phyloP scores from a whole-genome alignment of 2,797 vertebrate species.

The Rhadinocentrus ornatus region DNA sequence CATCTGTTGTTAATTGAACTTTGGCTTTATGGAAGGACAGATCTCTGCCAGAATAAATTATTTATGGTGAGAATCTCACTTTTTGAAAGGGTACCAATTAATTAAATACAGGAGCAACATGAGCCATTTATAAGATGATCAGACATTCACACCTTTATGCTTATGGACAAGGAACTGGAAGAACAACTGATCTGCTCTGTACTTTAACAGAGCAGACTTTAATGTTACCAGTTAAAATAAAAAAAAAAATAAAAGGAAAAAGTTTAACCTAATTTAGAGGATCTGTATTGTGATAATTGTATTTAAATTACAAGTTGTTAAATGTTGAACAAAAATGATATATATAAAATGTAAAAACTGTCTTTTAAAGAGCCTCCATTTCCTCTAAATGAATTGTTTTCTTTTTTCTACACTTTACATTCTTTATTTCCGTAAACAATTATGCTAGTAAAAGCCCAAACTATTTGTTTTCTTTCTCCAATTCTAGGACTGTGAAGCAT shows the following conservation, averaged over 20 bases:
- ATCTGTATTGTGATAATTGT: neutral
- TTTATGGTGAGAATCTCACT: too few species aligned
- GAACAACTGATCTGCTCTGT: neutral
- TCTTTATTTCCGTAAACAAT: neutral
- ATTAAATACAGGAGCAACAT: neutral
- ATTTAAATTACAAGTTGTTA: neutral
- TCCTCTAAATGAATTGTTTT: neutral
- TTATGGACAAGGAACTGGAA: neutral
- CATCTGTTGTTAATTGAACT: too few species aligned
- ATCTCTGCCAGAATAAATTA: too few species aligned
- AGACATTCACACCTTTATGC: neutral
- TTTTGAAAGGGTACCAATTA: neutral
- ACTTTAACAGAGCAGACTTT: neutral
- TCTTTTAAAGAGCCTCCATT: neutral
- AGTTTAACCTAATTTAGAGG: neutral
- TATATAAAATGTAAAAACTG: neutral
- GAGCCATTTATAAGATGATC: neutral
- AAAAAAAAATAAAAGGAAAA: neutral
- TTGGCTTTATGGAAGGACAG: too few species aligned
- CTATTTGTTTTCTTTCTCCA: neutral
- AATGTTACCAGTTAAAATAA: neutral
- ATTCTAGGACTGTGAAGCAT: constrained; percentile 93
- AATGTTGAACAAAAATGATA: neutral
- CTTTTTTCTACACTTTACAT: neutral
- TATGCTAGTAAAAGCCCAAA: neutral